Conservation (phyloP, 64 coral and sea anemone genomes). For the Montipora efflorescens region DNA sequence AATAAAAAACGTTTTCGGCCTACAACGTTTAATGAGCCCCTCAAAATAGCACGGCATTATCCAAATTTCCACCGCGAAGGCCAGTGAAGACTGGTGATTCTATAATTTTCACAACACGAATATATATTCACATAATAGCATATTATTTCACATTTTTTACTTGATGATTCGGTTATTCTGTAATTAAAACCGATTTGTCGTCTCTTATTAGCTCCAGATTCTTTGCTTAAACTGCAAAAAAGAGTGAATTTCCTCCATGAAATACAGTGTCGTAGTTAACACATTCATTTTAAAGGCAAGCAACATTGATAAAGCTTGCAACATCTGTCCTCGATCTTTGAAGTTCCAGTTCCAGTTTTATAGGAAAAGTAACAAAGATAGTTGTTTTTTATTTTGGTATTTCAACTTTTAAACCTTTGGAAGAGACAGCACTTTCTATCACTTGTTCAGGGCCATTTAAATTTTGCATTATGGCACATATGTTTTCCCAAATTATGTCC, state of each 20-base stretch:
- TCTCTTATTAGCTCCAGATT: background rate
- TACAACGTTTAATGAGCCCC: slow-evolving; percentile 4
- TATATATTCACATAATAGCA: too few relatives aligned
- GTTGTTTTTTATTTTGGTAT: background rate
- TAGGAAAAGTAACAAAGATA: background rate
- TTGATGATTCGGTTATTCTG: too few relatives aligned
- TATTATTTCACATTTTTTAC: too few relatives aligned
- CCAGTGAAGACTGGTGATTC: background rate
- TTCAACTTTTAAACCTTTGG: background rate
- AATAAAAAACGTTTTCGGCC: slow-evolving; percentile 24
- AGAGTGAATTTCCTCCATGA: background rate
- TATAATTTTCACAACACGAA: background rate
- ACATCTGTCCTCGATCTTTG: too few relatives aligned
- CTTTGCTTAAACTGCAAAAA: background rate
- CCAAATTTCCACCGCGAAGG: background rate
- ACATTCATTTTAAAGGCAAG: background rate
- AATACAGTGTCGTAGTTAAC: background rate
- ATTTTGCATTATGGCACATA: background rate
- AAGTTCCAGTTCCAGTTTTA: too few relatives aligned
- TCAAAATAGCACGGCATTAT: background rate
- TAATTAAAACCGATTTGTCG: background rate
- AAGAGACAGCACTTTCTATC: background rate
- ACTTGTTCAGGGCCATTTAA: background rate
- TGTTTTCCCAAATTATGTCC: background rate
- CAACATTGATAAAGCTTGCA: background rate